Evolutionary conservation across 2,113 vertebrate species (phyloP).

Genomic region (Tychaedon coryphoeus): DNA sequence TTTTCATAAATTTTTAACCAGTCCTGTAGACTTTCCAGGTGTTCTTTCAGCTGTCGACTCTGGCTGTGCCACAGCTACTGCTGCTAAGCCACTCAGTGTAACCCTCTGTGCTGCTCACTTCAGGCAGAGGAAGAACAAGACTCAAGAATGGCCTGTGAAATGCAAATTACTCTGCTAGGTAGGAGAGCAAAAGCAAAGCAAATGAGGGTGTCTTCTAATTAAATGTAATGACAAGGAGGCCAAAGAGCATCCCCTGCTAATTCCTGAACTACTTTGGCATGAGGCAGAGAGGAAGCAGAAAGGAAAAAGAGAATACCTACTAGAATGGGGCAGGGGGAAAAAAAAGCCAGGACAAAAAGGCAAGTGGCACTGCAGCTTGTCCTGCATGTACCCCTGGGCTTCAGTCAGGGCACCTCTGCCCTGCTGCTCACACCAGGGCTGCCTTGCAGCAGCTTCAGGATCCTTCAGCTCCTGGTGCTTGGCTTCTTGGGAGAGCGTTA

Average conservation of each 20-base stretch:
- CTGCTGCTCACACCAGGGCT: accelerated
- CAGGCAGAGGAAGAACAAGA: not conserved
- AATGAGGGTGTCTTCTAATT: not conserved
- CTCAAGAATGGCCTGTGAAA: not conserved
- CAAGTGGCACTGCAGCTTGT: not conserved
- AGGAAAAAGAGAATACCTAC: not conserved
- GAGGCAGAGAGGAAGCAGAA: not conserved
- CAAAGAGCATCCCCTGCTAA: not conserved
- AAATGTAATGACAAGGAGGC: not conserved
- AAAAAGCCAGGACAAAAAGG: not conserved
- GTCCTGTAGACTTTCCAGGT: not conserved
- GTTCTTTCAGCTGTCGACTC: not conserved
- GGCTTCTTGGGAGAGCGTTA: accelerated
- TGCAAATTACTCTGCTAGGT: not conserved
- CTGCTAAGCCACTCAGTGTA: not conserved
- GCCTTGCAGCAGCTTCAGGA: accelerated
- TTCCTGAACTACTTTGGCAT: not conserved
- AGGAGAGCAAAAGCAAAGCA: not conserved
- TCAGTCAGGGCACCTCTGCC: not conserved
- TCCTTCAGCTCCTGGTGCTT: not conserved
- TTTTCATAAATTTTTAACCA: not conserved
- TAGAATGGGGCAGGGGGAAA: not conserved
- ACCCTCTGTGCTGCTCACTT: not conserved
- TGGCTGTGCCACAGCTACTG: not conserved
- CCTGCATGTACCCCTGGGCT: accelerated